Evolutionary conservation across 2,113 vertebrate genomes (phyloP), one percentile per base, ranked within the genome.

Genomic region (Agelaius phoeniceus): DNA sequence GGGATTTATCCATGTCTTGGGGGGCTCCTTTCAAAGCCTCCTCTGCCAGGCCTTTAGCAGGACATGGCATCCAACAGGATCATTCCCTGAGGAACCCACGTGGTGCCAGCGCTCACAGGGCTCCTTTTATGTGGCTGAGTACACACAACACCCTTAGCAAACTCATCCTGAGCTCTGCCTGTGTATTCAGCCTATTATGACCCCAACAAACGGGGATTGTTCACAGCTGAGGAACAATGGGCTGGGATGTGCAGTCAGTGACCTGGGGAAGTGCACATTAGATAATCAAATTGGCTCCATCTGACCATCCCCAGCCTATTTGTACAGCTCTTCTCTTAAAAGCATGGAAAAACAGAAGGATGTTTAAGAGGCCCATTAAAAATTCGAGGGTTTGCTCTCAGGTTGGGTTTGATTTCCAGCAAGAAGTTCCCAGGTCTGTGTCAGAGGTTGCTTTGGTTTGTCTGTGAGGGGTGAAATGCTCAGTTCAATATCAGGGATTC

Each of bases 61-160:
- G 31, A 10, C 4, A 12, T n/a, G 43, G 62, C 49, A 1, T 28
- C 77, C 21, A 91, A 5, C 37, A 58, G 78, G 81, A 37, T 62
- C 15, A 1, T 63, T 68, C 85, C 57, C 49, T 31, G 27, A 8
- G 1, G 58, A 78, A 61, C 68, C 58, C 69, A 18, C 3, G 19
- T 67, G 71, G 44, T 76, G 51, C 39, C 44, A 85, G 35, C 3
- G 46, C 75, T 94, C 93, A 46, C 84, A 87, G 89, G 68, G 52
- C 67, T 95, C 79, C 52, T 92, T 91, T 92, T 14, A 84, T 48
- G 17, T 39, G 68, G 19, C 83, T 80, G 73, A 95, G 76, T 85
- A 93, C 85, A 88, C 72, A 65, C 35, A 57, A 71, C 92, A 77
- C 94, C 94, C 85, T 96, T 30, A 57, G 93, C 91, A 96, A 95